Conservation (phyloP, 2,888 invertebrate genomes). For the Hyposoter didymator region DNA sequence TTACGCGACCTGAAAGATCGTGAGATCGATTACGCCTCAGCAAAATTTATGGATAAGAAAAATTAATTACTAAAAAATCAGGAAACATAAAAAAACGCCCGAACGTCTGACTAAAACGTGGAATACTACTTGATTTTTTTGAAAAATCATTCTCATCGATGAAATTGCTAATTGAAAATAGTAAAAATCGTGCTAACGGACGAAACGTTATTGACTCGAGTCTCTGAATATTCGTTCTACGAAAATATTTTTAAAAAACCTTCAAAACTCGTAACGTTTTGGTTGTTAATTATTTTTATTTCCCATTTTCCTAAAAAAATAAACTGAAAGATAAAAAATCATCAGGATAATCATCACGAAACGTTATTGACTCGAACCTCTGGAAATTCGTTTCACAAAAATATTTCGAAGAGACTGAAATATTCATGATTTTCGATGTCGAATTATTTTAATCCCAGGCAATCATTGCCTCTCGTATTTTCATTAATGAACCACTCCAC, state of each 20-base stretch:
- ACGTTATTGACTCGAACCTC: not conserved
- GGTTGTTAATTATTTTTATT: too few relatives aligned
- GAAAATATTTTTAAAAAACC: too few relatives aligned
- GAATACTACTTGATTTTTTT: not conserved
- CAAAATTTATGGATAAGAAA: not conserved
- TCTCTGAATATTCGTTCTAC: too few relatives aligned
- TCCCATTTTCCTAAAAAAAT: too few relatives aligned
- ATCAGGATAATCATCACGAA: too few relatives aligned
- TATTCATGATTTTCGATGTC: not conserved
- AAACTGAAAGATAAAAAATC: too few relatives aligned
- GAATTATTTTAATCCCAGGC: not conserved
- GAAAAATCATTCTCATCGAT: not conserved
- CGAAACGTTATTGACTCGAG: too few relatives aligned
- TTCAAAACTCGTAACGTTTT: too few relatives aligned
- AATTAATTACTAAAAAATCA: not conserved
- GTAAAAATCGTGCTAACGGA: not conserved
- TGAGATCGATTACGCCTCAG: not conserved
- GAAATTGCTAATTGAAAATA: too few relatives aligned
- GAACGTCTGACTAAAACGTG: not conserved
- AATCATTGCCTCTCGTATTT: not conserved
- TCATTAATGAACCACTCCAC: not conserved
- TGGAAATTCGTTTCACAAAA: not conserved
- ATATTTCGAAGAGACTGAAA: not conserved
- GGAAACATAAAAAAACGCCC: not conserved
- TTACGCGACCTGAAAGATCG: not conserved